Conservation (phyloP, 2,113 vertebrate species). For the Oreochromis niloticus region DNA sequence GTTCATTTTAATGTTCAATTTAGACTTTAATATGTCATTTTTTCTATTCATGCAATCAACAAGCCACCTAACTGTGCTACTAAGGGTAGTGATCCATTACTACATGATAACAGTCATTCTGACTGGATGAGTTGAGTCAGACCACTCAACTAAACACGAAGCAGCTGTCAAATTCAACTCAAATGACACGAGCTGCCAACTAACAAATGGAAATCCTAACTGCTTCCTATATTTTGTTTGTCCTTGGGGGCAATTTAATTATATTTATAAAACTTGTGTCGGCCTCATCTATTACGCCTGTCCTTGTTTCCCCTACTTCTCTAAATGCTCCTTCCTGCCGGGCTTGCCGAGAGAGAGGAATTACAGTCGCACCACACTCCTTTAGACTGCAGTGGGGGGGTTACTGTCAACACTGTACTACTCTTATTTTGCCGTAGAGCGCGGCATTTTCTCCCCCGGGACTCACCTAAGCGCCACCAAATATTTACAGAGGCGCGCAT, state of each 20-base stretch:
- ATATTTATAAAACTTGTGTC: slow-evolving; percentile 14
- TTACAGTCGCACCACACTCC: slow-evolving; percentile 10
- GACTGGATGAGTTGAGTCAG: slow-evolving; percentile 15
- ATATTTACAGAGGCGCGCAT: slow-evolving; percentile 25
- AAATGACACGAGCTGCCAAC: not conserved
- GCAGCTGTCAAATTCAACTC: slow-evolving; percentile 34
- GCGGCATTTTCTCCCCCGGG: not conserved
- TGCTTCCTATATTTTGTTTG: slow-evolving; percentile 4
- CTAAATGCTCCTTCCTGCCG: slow-evolving; percentile 17
- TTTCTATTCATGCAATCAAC: slow-evolving; percentile 28
- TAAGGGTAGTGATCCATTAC: slow-evolving; percentile 33
- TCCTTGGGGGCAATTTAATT: slow-evolving; percentile 44
- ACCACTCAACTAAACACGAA: slow-evolving; percentile 19
- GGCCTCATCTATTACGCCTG: slow-evolving; percentile 13
- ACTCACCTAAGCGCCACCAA: not conserved
- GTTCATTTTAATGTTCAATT: slow-evolving; percentile 37
- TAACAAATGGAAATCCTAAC: slow-evolving; percentile 19
- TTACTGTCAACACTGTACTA: not conserved
- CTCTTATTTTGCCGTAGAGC: not conserved
- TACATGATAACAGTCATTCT: slow-evolving; percentile 26
- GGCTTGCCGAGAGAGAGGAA: slow-evolving; percentile 2
- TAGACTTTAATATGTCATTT: slow-evolving; percentile 22
- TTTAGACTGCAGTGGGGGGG: not conserved
- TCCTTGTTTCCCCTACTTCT: slow-evolving; percentile 34
- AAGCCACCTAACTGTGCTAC: not conserved